These are phyloP conservation scores for Pristionchus mayeri DNA, from an alignment of 2,888 invertebrate genomes.

Conservation along the genomic window DNA sequence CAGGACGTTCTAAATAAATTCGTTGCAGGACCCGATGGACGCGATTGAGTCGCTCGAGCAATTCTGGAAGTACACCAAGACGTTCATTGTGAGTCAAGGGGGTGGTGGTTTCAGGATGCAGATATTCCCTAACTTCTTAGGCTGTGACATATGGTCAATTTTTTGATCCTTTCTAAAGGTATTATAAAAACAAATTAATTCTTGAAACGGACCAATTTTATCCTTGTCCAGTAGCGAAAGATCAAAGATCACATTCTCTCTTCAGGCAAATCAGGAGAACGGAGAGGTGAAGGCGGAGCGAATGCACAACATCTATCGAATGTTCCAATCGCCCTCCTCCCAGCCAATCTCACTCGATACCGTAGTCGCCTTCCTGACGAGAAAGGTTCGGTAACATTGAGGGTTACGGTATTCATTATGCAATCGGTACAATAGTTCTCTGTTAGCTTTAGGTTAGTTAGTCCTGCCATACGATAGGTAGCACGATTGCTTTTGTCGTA, in stretches of 20 bases:
- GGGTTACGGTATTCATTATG: background rate
- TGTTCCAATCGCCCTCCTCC: conserved; percentile 65
- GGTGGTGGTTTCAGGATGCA: background rate
- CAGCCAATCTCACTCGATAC: conserved; percentile 66
- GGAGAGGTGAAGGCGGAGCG: conserved; percentile 67
- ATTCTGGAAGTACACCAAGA: conserved; percentile 73
- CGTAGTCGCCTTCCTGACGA: conserved; percentile 70
- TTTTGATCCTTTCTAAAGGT: background rate
- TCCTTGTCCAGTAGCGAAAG: background rate
- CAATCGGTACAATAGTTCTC: background rate
- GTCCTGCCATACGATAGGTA: background rate
- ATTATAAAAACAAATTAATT: background rate
- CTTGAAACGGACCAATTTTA: background rate
- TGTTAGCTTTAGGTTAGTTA: background rate
- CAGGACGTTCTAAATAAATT: conserved; percentile 55
- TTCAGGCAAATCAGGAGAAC: conserved; percentile 61
- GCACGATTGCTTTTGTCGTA: too few relatives aligned
- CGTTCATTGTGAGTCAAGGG: conserved; percentile 58
- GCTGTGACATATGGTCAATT: background rate
- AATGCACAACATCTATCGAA: conserved; percentile 68
- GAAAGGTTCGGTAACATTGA: conserved; percentile 58
- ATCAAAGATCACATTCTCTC: background rate
- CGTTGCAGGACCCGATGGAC: conserved; percentile 51
- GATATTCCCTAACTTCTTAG: background rate
- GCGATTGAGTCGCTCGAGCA: conserved; percentile 69